Percentiles rank a stretch among this genome's conserved stretches.
Evolutionary conservation across 2,888 invertebrate species (phyloP).

Genomic region (Onthophagus sagittarius): DNA sequence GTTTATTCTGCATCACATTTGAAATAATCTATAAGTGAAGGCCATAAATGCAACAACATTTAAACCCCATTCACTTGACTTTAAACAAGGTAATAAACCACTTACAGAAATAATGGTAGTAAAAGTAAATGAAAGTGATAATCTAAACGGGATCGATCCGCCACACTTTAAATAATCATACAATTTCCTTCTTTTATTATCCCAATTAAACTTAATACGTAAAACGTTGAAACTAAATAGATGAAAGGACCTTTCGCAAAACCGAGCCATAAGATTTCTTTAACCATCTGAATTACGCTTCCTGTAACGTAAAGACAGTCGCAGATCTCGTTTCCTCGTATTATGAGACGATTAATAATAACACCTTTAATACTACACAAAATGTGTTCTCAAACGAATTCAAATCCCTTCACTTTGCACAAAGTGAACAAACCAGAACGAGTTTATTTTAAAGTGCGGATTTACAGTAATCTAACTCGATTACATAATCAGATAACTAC

Average conservation of each 20-base stretch:
- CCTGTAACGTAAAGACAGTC: not conserved
- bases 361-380: not conserved
- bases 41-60: no score
- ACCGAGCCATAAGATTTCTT: not conserved
- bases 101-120: not conserved
- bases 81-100: not conserved
- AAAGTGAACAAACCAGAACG: not conserved
- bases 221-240: not conserved
- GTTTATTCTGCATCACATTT: no score
- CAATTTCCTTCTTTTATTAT: not conserved
- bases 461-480: not conserved
- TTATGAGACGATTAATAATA: not conserved
- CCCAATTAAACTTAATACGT: not conserved
- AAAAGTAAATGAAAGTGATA: not conserved
- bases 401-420: not conserved
- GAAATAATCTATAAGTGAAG: no score
- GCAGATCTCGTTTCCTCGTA: not conserved
- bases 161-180: not conserved
- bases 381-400: not conserved
- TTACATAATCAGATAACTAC: not conserved
- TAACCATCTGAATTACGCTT: not conserved
- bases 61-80: no score
- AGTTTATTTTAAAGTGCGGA: not conserved
- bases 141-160: not conserved
- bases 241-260: not conserved